phyloP scores from a whole-genome alignment of 2,797 vertebrate species.

The Avahi laniger region DNA sequence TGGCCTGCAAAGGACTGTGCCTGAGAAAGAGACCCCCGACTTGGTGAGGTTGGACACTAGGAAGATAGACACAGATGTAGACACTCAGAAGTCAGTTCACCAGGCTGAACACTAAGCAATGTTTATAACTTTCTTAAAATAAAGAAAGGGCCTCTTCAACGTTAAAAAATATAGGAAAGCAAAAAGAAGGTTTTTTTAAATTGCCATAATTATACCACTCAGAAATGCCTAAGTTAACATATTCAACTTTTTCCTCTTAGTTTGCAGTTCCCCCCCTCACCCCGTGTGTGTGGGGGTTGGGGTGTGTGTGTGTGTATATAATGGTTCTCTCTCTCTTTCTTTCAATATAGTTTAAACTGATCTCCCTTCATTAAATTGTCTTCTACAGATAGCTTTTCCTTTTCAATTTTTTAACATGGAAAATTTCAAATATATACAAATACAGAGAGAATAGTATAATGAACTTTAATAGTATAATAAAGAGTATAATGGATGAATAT shows the following conservation, averaged over 20 bases:
- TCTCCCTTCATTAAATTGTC: neutral
- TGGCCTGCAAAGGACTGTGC: neutral
- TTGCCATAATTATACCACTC: neutral
- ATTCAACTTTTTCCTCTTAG: neutral
- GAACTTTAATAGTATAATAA: neutral
- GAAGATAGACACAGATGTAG: neutral
- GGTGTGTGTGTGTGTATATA: no score
- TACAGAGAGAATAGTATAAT: neutral
- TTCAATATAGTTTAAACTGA: neutral
- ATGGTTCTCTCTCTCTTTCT: no score
- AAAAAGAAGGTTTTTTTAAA: neutral
- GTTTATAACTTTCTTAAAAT: constrained; percentile 15
- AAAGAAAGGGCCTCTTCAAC: neutral
- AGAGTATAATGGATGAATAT: neutral
- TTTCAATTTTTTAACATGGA: neutral
- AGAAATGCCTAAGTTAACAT: neutral
- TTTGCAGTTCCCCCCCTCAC: neutral
- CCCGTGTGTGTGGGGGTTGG: neutral
- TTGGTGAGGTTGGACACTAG: neutral
- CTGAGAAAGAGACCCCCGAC: neutral
- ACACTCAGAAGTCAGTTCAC: neutral
- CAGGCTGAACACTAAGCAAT: neutral
- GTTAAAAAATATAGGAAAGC: neutral
- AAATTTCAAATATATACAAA: neutral
- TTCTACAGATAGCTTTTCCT: neutral